Evolutionary conservation across 2,113 vertebrate species (phyloP).

Genomic region (Hemiprocne comata): DNA sequence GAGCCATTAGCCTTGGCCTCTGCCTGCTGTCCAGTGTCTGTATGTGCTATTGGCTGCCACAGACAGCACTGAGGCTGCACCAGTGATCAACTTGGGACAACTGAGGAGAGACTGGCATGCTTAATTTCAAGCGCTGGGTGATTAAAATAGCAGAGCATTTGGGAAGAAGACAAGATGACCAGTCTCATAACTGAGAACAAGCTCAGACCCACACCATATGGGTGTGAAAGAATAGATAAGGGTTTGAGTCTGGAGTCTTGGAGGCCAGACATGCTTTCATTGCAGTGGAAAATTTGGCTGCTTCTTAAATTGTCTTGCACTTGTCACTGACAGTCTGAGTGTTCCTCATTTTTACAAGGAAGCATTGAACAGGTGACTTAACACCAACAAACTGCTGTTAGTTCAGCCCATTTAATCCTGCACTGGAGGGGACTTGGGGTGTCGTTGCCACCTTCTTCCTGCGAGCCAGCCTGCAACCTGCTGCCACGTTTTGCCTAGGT

Average conservation of each 20-base stretch:
- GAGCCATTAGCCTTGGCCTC: fast-evolving
- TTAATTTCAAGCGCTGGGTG: background rate
- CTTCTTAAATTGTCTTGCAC: conserved; percentile 20
- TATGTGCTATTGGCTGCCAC: background rate
- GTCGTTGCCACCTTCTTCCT: background rate
- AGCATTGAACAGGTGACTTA: background rate
- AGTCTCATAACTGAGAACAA: background rate
- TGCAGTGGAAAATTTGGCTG: background rate
- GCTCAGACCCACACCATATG: background rate
- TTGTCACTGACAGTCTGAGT: background rate
- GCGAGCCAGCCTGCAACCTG: background rate
- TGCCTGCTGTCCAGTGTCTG: fast-evolving
- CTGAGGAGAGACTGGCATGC: background rate
- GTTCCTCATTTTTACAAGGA: background rate
- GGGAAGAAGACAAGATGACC: background rate
- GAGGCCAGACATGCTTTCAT: conserved; percentile 15
- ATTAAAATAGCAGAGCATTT: conserved; percentile 43
- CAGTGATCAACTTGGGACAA: background rate
- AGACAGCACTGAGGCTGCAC: background rate
- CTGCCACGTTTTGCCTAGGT: background rate
- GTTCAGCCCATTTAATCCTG: background rate
- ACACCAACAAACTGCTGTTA: background rate
- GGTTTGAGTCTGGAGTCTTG: background rate
- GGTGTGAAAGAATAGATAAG: background rate
- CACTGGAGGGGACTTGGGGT: fast-evolving